A percentile compares a stretch with the other conserved stretches of the same genome.
Evolutionary conservation across 1,140 invertebrate genomes (phyloP).

Genomic region (Drosophila busckii): DNA sequence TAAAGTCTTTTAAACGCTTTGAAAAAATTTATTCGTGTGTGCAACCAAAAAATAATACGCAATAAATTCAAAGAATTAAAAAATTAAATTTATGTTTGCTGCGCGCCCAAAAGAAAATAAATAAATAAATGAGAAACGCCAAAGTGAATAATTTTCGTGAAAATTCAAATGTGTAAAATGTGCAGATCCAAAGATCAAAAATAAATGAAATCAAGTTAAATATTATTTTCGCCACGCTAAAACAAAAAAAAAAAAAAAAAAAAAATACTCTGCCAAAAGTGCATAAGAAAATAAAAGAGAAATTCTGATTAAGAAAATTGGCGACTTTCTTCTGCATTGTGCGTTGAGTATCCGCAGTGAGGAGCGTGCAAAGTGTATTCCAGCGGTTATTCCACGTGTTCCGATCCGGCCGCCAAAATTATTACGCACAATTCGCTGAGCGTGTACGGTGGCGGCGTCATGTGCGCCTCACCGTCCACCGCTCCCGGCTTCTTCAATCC

Average conservation of each 20-base stretch:
- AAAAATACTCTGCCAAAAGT: constrained; percentile 15
- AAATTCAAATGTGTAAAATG: constrained; percentile 36
- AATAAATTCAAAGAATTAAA: constrained; percentile 16
- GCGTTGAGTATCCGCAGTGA: constrained; percentile 13
- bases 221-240: constrained; percentile 10
- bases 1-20: constrained; percentile 19
- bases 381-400: constrained; percentile 66
- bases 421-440: constrained; percentile 79
- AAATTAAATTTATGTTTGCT: no score
- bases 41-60: constrained; percentile 1
- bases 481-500: constrained; percentile 79
- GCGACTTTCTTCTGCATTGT: constrained; percentile 8
- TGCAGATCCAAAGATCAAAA: constrained; percentile 28
- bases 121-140: constrained; percentile 23
- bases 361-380: constrained; percentile 67
- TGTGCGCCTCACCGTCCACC: constrained; percentile 79
- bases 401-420: constrained; percentile 79
- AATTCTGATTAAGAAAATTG: constrained; percentile 2
- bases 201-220: constrained; percentile 15
- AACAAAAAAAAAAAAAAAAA: constrained; percentile 2
- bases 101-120: neutral
- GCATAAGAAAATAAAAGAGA: constrained; percentile 5
- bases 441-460: constrained; percentile 79
- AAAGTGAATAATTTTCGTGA: constrained; percentile 32
- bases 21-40: constrained; percentile 32